These are phyloP conservation scores for Aplidium turbinatum DNA, from an alignment of 23 tunicate species.

Conservation along the genomic window DNA sequence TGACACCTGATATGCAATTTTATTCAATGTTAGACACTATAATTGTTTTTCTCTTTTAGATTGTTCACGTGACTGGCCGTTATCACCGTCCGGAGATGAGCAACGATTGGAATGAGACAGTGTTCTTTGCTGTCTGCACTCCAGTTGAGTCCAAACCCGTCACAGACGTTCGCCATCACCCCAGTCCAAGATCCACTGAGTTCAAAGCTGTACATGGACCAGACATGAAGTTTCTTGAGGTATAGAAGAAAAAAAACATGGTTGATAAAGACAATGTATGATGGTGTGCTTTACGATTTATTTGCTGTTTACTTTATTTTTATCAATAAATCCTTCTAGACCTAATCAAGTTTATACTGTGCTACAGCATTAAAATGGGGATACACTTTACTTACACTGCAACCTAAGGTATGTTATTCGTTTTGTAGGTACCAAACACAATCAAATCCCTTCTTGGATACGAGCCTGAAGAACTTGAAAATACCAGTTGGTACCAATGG, in stretches of 20 bases:
- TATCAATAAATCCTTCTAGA: too few species aligned
- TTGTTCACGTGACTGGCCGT: conserved; percentile 88
- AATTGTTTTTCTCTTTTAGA: conserved; percentile 37
- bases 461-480: conserved; percentile 86
- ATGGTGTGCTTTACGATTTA: too few species aligned
- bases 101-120: conserved; percentile 79
- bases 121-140: conserved; percentile 87
- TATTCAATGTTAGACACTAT: too few species aligned
- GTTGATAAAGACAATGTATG: too few species aligned
- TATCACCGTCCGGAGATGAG: conserved; percentile 91
- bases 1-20: too few species aligned
- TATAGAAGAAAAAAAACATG: background rate
- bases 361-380: too few species aligned
- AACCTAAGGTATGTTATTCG: background rate
- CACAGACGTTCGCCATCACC: conserved; percentile 93
- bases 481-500: conserved; percentile 95
- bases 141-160: conserved; percentile 96
- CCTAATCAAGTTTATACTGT: too few species aligned
- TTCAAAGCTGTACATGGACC: conserved; percentile 93
- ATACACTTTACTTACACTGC: too few species aligned
- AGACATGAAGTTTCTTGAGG: conserved; percentile 96
- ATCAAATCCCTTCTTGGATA: conserved; percentile 79
- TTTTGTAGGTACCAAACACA: conserved; percentile 67
- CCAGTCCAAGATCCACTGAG: conserved; percentile 84
- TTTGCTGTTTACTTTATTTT: too few species aligned